Evolutionary conservation across 2,797 vertebrate genomes (phyloP).

Genomic region (Anolis apletophallus): DNA sequence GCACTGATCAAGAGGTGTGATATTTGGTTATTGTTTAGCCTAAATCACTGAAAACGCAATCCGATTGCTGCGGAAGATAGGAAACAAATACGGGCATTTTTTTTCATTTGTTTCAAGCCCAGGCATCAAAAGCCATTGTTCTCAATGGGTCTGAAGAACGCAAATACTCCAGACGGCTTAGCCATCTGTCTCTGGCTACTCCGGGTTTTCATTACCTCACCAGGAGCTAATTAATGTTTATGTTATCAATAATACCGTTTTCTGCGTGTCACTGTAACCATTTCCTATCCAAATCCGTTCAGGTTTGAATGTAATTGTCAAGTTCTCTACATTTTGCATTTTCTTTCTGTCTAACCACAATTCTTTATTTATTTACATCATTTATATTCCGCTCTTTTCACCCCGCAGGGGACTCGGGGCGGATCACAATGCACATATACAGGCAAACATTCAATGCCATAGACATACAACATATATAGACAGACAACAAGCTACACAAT

Average conservation of each 20-base stretch:
- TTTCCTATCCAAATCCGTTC: not conserved
- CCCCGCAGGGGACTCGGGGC: no score
- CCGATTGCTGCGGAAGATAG: not conserved
- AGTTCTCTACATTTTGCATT: not conserved
- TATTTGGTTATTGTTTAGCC: no score
- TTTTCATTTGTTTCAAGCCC: not conserved
- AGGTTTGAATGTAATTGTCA: not conserved
- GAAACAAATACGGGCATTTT: not conserved
- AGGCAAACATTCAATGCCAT: no score
- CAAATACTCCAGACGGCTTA: not conserved
- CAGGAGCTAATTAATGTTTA: not conserved
- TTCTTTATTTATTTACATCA: no score
- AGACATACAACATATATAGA: no score
- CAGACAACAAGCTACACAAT: no score
- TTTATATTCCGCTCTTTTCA: no score
- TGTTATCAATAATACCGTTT: not conserved
- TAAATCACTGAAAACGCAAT: not conserved
- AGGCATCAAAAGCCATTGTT: not conserved
- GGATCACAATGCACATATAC: no score
- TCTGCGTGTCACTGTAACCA: no score
- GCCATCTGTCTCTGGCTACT: no score
- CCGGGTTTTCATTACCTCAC: not conserved
- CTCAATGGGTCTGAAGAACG: not conserved
- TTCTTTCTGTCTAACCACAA: no score
- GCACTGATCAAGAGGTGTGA: not conserved